Percentiles rank a stretch among this genome's conserved stretches.
Evolutionary conservation across 2,797 vertebrate genomes (phyloP).

Genomic region (Percopsis omiscomaycus): DNA sequence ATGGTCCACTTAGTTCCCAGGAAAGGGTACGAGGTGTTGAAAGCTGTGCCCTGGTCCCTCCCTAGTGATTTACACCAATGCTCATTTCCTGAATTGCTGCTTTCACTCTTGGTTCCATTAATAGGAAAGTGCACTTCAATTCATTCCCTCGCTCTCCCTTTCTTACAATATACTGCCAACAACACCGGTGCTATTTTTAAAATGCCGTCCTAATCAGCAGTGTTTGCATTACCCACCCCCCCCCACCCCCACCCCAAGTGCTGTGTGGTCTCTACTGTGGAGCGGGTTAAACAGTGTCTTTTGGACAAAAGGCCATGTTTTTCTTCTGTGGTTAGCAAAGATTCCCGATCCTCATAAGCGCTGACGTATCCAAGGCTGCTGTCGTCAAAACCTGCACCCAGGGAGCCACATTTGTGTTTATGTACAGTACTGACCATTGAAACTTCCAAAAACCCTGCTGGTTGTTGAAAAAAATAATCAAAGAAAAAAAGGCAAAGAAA

Average conservation of each 20-base stretch:
- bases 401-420: slow-evolving; percentile 78
- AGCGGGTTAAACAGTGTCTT: slow-evolving; percentile 49
- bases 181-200: slow-evolving; percentile 51
- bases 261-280: slow-evolving; percentile 63
- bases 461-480: slow-evolving; percentile 59
- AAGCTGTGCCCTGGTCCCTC: slow-evolving; percentile 38
- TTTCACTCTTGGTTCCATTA: slow-evolving; percentile 48
- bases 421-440: slow-evolving; percentile 91
- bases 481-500: background rate
- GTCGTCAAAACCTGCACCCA: slow-evolving; percentile 70
- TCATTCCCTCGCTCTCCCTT: slow-evolving; percentile 23
- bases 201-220: slow-evolving; percentile 65
- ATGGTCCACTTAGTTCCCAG: slow-evolving; percentile 9
- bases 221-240: slow-evolving; percentile 62
- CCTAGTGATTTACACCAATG: slow-evolving; percentile 53
- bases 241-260: slow-evolving; percentile 15
- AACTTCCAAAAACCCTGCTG: slow-evolving; percentile 92
- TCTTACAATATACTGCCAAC: slow-evolving; percentile 45
- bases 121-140: slow-evolving; percentile 74
- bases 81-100: slow-evolving; percentile 68
- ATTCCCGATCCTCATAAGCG: slow-evolving; percentile 65
- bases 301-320: slow-evolving; percentile 66
- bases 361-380: slow-evolving; percentile 61
- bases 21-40: slow-evolving; percentile 26
- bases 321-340: slow-evolving; percentile 80